Conservation (phyloP, 2,113 vertebrate species). For the Symphodus melops region DNA sequence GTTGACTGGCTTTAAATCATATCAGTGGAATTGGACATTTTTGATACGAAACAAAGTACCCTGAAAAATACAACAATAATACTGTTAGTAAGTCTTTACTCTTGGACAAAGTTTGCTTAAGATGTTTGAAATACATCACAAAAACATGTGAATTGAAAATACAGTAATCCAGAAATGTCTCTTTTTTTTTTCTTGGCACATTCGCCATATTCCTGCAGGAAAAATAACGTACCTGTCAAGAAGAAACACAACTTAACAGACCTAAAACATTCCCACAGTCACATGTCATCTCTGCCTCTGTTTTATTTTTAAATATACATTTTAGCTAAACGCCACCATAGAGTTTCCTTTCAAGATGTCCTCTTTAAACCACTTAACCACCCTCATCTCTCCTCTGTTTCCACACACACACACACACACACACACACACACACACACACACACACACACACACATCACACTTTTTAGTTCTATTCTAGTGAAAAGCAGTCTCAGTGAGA, state of each 20-base stretch:
- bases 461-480: constrained; percentile 46
- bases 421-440: not conserved
- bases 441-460: constrained; percentile 1
- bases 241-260: constrained; percentile 47
- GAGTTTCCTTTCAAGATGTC: constrained; percentile 20
- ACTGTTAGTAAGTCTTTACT: no score
- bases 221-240: constrained; percentile 32
- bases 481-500: constrained; percentile 25
- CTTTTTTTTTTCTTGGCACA: constrained; percentile 4
- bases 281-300: constrained; percentile 12
- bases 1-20: not conserved
- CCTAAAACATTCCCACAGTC: constrained; percentile 39
- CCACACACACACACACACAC: constrained; percentile 1
- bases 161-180: not conserved
- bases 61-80: not conserved
- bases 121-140: no score
- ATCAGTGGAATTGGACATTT: not conserved
- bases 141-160: no score
- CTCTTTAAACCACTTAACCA: constrained; percentile 28
- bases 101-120: no score
- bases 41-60: not conserved
- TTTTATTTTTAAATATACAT: constrained; percentile 13
- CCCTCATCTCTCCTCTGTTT: constrained; percentile 2
- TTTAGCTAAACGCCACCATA: constrained; percentile 25
- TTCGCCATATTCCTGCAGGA: constrained; percentile 9